phyloP scores from a whole-genome alignment of 2,113 vertebrate species.

The Amia ocellicauda region DNA sequence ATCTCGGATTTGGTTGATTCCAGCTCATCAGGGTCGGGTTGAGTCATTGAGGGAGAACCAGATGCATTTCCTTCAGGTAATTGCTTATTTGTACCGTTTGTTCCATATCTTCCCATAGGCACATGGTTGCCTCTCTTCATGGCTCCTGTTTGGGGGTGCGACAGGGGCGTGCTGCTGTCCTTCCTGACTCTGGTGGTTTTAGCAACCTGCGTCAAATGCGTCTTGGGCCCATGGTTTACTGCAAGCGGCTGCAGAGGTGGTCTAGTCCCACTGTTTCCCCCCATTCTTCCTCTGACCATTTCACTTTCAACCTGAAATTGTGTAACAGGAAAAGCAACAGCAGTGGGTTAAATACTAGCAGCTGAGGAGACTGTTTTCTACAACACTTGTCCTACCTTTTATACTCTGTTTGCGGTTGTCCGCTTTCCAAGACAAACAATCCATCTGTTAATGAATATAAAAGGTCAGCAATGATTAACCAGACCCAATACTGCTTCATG shows the following conservation, averaged over 20 bases:
- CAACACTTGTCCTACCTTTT: not conserved
- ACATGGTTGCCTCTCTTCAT: too few species aligned
- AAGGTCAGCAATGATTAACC: not conserved
- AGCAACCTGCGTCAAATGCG: too few species aligned
- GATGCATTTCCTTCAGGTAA: not conserved
- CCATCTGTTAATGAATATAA: not conserved
- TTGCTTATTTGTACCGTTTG: not conserved
- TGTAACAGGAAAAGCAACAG: not conserved
- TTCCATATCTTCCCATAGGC: too few species aligned
- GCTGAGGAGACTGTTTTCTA: too few species aligned
- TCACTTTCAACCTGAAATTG: not conserved
- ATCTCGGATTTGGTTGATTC: not conserved
- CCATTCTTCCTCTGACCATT: not conserved
- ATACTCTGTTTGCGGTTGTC: not conserved
- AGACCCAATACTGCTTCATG: not conserved
- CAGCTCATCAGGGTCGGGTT: not conserved
- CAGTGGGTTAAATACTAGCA: not conserved
- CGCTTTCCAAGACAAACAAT: slow-evolving; percentile 8
- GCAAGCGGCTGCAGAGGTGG: too few species aligned
- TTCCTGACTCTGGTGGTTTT: too few species aligned
- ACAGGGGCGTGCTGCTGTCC: too few species aligned
- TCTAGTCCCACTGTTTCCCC: not conserved
- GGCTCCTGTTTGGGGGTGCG: too few species aligned
- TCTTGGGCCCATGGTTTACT: too few species aligned
- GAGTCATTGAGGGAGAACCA: not conserved